Evolutionary conservation across 2,888 invertebrate genomes (phyloP).

Genomic region (Ceratothoa steindachneri): DNA sequence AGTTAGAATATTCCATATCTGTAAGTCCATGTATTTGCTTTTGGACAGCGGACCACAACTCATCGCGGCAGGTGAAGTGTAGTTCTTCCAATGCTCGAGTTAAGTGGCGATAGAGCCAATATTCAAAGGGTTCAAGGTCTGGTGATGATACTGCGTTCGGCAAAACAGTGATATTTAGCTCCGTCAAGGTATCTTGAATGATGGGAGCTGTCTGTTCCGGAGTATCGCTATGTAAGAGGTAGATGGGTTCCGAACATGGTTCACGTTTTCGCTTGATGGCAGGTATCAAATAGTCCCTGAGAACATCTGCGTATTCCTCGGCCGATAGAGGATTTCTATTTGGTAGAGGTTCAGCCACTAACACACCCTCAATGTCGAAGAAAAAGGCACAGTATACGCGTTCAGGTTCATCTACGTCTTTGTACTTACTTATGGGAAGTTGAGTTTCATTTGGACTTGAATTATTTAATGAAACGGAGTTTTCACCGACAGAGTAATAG

Average conservation of each 20-base stretch:
- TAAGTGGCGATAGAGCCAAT: constrained; percentile 37
- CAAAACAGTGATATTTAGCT: constrained; percentile 29
- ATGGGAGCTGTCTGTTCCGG: constrained; percentile 29
- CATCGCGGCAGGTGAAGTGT: constrained; percentile 28
- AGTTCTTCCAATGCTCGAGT: constrained; percentile 21
- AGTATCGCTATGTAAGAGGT: constrained; percentile 34
- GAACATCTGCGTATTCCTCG: constrained; percentile 26
- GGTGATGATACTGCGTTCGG: constrained; percentile 41
- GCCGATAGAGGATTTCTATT: constrained; percentile 20
- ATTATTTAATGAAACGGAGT: neutral
- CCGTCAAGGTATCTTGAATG: constrained; percentile 23
- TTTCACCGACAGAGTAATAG: constrained; percentile 29
- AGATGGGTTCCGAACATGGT: constrained; percentile 11
- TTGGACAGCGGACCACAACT: constrained; percentile 30
- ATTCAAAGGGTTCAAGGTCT: constrained; percentile 41
- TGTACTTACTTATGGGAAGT: constrained; percentile 5
- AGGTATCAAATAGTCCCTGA: constrained; percentile 29
- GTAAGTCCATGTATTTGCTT: constrained; percentile 33
- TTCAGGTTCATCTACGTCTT: constrained; percentile 10
- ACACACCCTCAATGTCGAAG: constrained; percentile 35
- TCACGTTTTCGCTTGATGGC: constrained; percentile 28
- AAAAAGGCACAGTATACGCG: constrained; percentile 17
- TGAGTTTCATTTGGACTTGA: no score
- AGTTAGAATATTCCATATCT: constrained; percentile 24
- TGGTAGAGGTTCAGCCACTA: constrained; percentile 38